phyloP scores from a whole-genome alignment of 2,797 vertebrate species.

The Muscicapa striata region DNA sequence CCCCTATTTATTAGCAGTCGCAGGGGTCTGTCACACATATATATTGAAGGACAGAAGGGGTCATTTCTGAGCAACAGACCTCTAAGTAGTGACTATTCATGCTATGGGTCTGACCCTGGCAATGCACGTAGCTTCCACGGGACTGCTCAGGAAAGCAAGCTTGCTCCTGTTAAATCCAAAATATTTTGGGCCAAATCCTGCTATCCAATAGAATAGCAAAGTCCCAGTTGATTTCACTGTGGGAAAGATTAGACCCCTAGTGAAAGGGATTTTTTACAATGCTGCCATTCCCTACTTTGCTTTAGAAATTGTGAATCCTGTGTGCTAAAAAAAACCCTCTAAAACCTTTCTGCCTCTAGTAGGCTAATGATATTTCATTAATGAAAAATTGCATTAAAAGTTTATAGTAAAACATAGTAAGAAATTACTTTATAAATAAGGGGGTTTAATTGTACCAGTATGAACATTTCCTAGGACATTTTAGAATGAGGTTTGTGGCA shows the following conservation, averaged over 20 bases:
- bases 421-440: not conserved
- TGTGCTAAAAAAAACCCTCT: constrained; percentile 4
- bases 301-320: not conserved
- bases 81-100: not conserved
- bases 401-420: not conserved
- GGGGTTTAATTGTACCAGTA: not conserved
- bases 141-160: not conserved
- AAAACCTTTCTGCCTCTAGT: not conserved
- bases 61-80: not conserved
- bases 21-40: not conserved
- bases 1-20: not conserved
- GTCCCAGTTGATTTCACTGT: not conserved
- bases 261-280: constrained; percentile 36
- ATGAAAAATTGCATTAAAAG: not conserved
- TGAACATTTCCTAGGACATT: not conserved
- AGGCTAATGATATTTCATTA: constrained; percentile 15
- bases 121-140: accelerated
- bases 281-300: not conserved
- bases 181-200: not conserved
- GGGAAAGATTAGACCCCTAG: not conserved
- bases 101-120: not conserved
- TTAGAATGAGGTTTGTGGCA: constrained; percentile 17
- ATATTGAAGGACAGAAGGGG: not conserved
- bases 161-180: not conserved
- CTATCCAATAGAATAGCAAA: not conserved